Evolutionary conservation across 1,140 invertebrate species (phyloP).

Genomic region (Pseudomyrmex sp.): DNA sequence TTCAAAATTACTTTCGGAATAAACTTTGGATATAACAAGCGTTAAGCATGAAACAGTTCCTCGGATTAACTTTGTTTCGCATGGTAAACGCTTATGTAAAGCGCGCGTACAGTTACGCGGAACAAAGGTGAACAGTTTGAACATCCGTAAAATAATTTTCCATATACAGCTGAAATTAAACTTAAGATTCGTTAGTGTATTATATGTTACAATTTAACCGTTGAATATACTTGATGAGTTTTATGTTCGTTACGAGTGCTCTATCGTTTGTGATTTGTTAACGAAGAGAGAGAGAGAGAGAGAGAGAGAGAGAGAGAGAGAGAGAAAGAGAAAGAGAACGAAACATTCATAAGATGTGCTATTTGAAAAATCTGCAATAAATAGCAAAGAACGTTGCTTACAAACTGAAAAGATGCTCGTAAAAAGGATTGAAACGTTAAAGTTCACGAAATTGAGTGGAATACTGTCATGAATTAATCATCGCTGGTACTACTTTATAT

Average conservation of each 20-base stretch:
- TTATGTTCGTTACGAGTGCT: background rate
- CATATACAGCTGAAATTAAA: background rate
- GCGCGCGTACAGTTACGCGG: conserved; percentile 19
- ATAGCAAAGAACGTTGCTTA: background rate
- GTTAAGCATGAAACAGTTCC: conserved; percentile 45
- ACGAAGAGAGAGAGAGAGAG: no score
- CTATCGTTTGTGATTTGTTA: background rate
- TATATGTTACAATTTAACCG: no score
- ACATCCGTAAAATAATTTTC: conserved; percentile 19
- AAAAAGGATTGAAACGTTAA: conserved; percentile 14
- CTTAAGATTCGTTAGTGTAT: no score
- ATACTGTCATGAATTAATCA: conserved; percentile 44
- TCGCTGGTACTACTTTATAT: background rate
- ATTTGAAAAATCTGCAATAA: background rate
- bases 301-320: no score
- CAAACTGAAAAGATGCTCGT: conserved; percentile 16
- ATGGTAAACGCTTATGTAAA: conserved; percentile 36
- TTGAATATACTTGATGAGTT: no score
- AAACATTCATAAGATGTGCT: no score
- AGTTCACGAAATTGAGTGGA: conserved; percentile 48
- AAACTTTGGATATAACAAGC: conserved; percentile 40
- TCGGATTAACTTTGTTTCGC: conserved; percentile 54
- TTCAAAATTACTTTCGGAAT: conserved; percentile 42
- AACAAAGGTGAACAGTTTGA: conserved; percentile 33
- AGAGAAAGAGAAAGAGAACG: no score